Conservation (phyloP, 2,797 vertebrate genomes). For the Onychomys arenicola region DNA sequence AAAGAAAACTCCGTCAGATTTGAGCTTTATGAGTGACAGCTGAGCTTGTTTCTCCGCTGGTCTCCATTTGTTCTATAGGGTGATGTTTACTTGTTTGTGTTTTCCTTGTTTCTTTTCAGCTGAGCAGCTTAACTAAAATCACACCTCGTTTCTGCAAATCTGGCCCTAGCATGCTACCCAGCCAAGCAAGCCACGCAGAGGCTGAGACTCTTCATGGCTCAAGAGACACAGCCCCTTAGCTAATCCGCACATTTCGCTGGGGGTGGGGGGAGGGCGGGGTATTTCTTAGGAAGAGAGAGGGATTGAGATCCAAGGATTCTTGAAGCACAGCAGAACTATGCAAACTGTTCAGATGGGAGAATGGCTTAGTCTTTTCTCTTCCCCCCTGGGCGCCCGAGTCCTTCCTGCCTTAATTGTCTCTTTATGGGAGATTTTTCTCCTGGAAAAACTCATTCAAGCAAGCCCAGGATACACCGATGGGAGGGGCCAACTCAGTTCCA, state of each 20-base stretch:
- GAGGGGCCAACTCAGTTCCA: background rate
- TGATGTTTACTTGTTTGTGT: background rate
- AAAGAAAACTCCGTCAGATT: background rate
- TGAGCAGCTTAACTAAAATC: conserved; percentile 21
- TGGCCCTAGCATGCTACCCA: background rate
- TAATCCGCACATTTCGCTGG: conserved; percentile 21
- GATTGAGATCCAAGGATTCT: background rate
- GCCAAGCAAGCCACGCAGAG: conserved; percentile 20
- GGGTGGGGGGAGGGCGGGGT: background rate
- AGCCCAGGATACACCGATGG: background rate
- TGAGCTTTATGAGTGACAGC: background rate
- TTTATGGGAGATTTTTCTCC: conserved; percentile 54
- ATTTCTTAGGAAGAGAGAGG: background rate
- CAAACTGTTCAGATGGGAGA: background rate
- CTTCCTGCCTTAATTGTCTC: conserved; percentile 20
- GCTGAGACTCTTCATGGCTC: background rate
- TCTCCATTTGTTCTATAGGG: background rate
- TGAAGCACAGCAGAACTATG: conserved; percentile 24
- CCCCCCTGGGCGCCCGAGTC: background rate
- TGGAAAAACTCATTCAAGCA: conserved; percentile 63
- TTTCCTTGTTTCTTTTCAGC: background rate
- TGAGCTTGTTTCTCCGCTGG: background rate
- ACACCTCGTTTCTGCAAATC: background rate
- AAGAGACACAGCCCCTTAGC: background rate
- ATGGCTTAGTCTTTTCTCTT: background rate